Evolutionary conservation across 2,888 invertebrate species (phyloP), one percentile per base, ranked within the genome.

Genomic region (Hydraecia micacea): DNA sequence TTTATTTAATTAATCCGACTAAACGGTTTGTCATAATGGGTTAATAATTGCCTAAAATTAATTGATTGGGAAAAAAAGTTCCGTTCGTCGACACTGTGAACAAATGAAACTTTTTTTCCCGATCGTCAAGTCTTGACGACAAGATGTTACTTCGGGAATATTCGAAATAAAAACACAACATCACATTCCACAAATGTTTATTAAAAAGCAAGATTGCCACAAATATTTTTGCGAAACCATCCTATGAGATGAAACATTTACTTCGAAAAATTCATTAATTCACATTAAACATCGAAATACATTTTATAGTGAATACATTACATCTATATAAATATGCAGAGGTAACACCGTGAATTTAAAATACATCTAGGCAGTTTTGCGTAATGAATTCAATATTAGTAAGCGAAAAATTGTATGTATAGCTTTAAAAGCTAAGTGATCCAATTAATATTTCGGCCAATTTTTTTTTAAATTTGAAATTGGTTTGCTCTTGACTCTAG

Each of bases 171-270:
- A 76, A 87, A 85, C 73, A 81, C 65, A 28, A 28, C 1, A 42
- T 81, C 80, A 88, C 85, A 90, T 89, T 88, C 85, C 90, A 89
- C 84, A 83, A 88, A 86, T 75, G 63, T 89, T 88, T 89, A 89
- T 82, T 79, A 80, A 85, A 87, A 88, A 87, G 89, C 85, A 88
- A 88, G 71, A 79, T 68, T 77, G 77, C 81, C 78, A 88, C 86
- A 89, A 87, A 80, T 83, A 79, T 73, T 84, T 82, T 84, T 83
- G 79, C 80, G 81, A 86, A 86, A 86, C 80, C 77, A 79, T 84
- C 73, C 68, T 83, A 75, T 68, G 66, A 77, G 80, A 79, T 73
- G 75, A 81, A 74, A 79, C 62, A 80, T 78, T 77, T 69, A 73
- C 69, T 79, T 78, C 72, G 73, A 79, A 80, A 84, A 80, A 71